Base-by-base conservation (phyloP, 2,113 vertebrate species). In the Clarias batrachus region DNA sequence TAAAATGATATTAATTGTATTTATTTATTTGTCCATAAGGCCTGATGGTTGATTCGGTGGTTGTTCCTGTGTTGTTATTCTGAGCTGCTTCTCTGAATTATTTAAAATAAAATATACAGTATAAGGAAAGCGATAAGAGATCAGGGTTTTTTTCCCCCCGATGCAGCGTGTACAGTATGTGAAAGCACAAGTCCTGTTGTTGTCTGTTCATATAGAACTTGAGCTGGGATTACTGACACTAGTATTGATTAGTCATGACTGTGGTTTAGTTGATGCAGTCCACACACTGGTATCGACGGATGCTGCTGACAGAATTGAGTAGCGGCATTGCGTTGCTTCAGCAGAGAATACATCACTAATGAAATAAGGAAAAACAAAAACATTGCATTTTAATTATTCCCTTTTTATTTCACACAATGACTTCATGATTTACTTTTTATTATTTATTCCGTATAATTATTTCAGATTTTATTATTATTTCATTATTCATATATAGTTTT, bases 261-360 rank as follows among this genome's bases (percentile, higher is more conserved):
- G 78, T 81, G 78, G 57, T 81, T 81, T 62, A 62, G 57, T 25
- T 81, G 57, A 81, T 41, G 30, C 78, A 79, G 4, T 60, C 54
- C 56, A 79, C 54, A 59, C 8, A 37, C 57, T 1, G 17, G 4
- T 23, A 60, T 80, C 37, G 57, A 80, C 23, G 27, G 57, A 80
- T 59, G 78, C 78, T 80, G 57, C 78, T 80, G 78, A 80, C 78
- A 81, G n/a, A 41, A 37, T 14, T 13, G 30, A 62, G 25, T 25
- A 59, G 25, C 0, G 37, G 21, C 57, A 25, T 11, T 41, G 57
- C 27, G 12, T 62, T 11, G 8, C 1, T 7, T 78, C 7, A 57
- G 76, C 76, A 17, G 25, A 7, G 54, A 78, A n/a, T 27, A 54
- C n/a, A 77, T 56, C 13, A 14, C 14, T 27, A 19, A 10, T 56